Conservation (phyloP, 2,888 invertebrate species). For the Parascotia fuliginaria region DNA sequence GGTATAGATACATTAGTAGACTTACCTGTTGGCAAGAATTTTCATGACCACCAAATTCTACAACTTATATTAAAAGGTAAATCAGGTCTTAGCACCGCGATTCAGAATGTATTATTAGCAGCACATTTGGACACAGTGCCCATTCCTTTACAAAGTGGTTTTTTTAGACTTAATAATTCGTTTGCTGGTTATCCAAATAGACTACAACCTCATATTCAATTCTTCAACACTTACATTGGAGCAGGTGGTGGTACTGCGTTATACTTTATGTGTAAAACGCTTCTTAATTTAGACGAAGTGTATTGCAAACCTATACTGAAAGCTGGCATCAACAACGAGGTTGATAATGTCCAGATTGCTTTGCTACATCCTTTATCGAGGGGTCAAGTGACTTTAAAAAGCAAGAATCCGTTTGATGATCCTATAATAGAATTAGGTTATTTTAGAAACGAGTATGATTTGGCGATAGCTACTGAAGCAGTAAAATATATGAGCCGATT, state of each 20-base stretch:
- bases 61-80: slow-evolving; percentile 60
- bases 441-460: slow-evolving; percentile 59
- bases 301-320: slow-evolving; percentile 56
- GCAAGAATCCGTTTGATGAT: slow-evolving; percentile 60
- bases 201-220: slow-evolving; percentile 66
- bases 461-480: slow-evolving; percentile 54
- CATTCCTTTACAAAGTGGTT: slow-evolving; percentile 60
- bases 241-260: slow-evolving; percentile 58
- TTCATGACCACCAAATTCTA: slow-evolving; percentile 66
- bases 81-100: slow-evolving; percentile 60
- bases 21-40: slow-evolving; percentile 72
- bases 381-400: slow-evolving; percentile 64
- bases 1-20: slow-evolving; percentile 58
- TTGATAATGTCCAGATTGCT: slow-evolving; percentile 53
- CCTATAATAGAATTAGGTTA: slow-evolving; percentile 68
- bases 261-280: slow-evolving; percentile 49
- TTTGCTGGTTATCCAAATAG: slow-evolving; percentile 17
- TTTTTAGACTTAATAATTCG: slow-evolving; percentile 53
- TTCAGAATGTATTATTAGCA: slow-evolving; percentile 51
- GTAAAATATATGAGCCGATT: slow-evolving; percentile 59
- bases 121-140: slow-evolving; percentile 54
- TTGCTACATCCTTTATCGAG: slow-evolving; percentile 68
- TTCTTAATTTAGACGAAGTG: slow-evolving; percentile 48
- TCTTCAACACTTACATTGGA: slow-evolving; percentile 65
- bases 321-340: slow-evolving; percentile 57